Evolutionary conservation across 1,140 invertebrate species (phyloP), one percentile per base, ranked within the genome.

Genomic region (Dysdera silvatica): DNA sequence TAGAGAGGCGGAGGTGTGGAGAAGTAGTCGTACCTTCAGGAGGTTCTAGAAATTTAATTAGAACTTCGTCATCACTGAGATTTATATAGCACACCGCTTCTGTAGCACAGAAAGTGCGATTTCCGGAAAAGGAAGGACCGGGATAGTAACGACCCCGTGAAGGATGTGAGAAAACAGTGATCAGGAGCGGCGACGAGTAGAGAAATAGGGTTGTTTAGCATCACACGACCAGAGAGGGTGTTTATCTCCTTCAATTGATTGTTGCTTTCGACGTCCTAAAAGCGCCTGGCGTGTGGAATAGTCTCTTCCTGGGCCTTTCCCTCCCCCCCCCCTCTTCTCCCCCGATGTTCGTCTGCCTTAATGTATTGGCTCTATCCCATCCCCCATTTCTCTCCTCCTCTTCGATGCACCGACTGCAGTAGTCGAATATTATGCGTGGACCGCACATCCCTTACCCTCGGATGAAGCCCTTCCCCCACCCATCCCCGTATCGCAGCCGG

Each of bases 51-150:
- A n/a, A n/a, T n/a, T n/a, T n/a, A n/a, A n/a, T n/a, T n/a, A n/a
- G n/a, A n/a, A n/a, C n/a, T n/a, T n/a, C n/a, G n/a, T n/a, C n/a
- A n/a, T n/a, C n/a, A n/a, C 59, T 26, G 37, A 48, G 52, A 61
- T 61, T 53, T 62, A 62, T 55, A 55, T 62, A 62, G 41, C 37
- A 62, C 60, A 62, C 56, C 60, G 56, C 54, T 29, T 62, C 52
- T 18, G 49, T 43, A 53, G 48, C 40, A 26, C 51, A 31, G 26
- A 20, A 7, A 26, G 41, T 33, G 41, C 60, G 35, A 48, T 49
- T 55, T 62, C 54, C 60, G 51, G 52, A 62, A 62, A 51, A 62
- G 60, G 56, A 55, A 62, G 56, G 56, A 55, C 49, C 59, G 23
- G 28, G 23, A 35, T n/a, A n/a, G n/a, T n/a, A n/a, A n/a, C n/a